Base-by-base conservation (phyloP, 2,113 vertebrate species). In the Genyomyrus donnyi region DNA sequence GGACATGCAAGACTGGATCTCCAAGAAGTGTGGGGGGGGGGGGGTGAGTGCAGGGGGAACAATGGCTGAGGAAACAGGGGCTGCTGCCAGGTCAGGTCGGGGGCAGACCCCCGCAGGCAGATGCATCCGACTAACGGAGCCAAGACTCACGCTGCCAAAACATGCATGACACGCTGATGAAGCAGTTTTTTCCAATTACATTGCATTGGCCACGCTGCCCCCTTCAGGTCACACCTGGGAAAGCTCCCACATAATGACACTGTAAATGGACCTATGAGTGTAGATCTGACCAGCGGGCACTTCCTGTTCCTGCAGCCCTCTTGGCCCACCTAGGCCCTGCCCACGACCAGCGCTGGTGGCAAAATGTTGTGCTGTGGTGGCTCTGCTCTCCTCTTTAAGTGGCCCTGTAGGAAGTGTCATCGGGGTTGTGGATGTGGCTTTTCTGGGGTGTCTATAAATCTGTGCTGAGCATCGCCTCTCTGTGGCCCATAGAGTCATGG, bases 261-360 rank as follows among this genome's bases (percentile, higher is more conserved):
- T n/a, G 83, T 83, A 83, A 35, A 13, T 92, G 91, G 93, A 94
- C 93, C 94, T 95, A 93, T 95, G 94, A 91, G 89, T 95, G 92
- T 91, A 88, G 94, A 93, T 91, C 90, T 88, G 92, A 92, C 94
- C 94, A 93, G 92, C 92, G 92, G 89, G 94, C 93, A 94, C 92
- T 96, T 95, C 94, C 95, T 94, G 90, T 95, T 96, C 95, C 95
- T 94, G 94, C 93, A 93, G 92, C 93, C 92, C 89, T 92, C 92
- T 91, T 87, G 46, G 49, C 91, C 91, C 91, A 94, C 94, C 93
- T 21, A 52, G 31, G 27, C 48, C 80, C 53, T 80, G n/a, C 87
- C 89, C 80, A 15, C 1, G 11, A 0, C 19, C 85, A n/a, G 53
- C 31, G 53, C 62, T 62, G 92, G 88, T 90, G 62, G 90, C 92